Base-by-base conservation (phyloP, 2,888 invertebrate genomes). In the Brachyopa scutellaris region DNA sequence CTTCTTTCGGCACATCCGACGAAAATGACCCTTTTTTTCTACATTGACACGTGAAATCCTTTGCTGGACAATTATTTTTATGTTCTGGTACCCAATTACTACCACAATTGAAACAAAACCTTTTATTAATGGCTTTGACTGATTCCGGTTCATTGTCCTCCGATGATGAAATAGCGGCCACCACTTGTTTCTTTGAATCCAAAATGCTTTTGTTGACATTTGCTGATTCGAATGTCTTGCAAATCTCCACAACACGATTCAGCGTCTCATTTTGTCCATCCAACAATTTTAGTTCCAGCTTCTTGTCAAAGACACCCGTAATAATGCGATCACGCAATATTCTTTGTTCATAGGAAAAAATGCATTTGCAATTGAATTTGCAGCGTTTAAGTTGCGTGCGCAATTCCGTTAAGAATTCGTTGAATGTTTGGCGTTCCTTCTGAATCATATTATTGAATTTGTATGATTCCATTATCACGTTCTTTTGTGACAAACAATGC, bases 371-470 rank as follows among this genome's bases (percentile, higher is more conserved):
- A 13, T 42, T 19, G 21, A 74, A 83, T 53, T 83, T 74, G 69
- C 84, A 84, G 21, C 33, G 40, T 2, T 40, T 7, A 1, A 83
- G 1, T 55, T 78, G 82, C 17, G 6, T 70, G 0, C 79, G 74
- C 3, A 84, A 11, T 45, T 84, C 76, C 0, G 82, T 83, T 47
- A 42, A 15, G 47, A 79, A 84, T 17, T 84, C 83, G 19, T 7
- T 42, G 36, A 84, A 80, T 7, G 77, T 0, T 66, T 84, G 77
- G 0, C 45, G 17, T 61, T 73, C 70, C 17, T 82, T 78, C 47
- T 84, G 85, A 9, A 47, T 17, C 3, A 82, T 70, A 1, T 7
- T 84, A 51, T 76, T 70, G 13, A 80, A 84, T 59, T 83, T 78
- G 31, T 31, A 84, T 21, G 83, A 78, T 40, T 84, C 74, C 74